Base-by-base conservation (phyloP, 2,888 invertebrate species). In the Epirrita christyi region DNA sequence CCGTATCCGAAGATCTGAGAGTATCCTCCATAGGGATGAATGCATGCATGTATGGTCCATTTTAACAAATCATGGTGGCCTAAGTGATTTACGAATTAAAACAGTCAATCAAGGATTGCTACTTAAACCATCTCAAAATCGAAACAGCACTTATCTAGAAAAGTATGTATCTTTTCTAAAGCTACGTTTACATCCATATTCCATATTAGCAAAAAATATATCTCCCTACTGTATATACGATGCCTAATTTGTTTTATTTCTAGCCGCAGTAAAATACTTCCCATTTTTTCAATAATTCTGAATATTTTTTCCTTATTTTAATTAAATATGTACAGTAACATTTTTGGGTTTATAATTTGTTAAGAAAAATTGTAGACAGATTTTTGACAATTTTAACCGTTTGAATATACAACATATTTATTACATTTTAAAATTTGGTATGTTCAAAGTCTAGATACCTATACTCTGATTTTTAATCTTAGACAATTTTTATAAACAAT, bases 141-240 rank as follows among this genome's bases (percentile, higher is more conserved):
- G 34, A 42, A 42, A 37, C 36, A 43, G 36, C 42, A 46, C 15
- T 21, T 43, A 52, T 14, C 13, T 38, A 40, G 32, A 54, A 40
- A 47, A 53, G 21, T 21, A 21, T 21, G 21, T 46, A 48, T 45
- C 8, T 45, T 43, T 55, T 49, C 49, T 60, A 61, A 48, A 29
- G 32, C 51, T 56, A 61, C 0, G 13, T 46, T 55, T 42, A 37
- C 54, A 48, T 56, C 27, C 44, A 40, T 55, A 67, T 70, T 36
- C 37, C 51, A 40, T 71, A 52, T 62, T 75, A 73, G 71, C 76
- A 70, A 77, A 80, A 79, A 78, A 76, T 79, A 78, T 73, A 75
- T 49, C 38, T 47, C 38, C 46, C 40, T 13, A 36, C 15, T 36
- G 1, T 38, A 21, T 29, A n/a, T 45, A 29, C 15, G 42, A 40